These are phyloP conservation scores for Apantesis nais DNA, from an alignment of 2,888 invertebrate genomes.

Conservation along the genomic window DNA sequence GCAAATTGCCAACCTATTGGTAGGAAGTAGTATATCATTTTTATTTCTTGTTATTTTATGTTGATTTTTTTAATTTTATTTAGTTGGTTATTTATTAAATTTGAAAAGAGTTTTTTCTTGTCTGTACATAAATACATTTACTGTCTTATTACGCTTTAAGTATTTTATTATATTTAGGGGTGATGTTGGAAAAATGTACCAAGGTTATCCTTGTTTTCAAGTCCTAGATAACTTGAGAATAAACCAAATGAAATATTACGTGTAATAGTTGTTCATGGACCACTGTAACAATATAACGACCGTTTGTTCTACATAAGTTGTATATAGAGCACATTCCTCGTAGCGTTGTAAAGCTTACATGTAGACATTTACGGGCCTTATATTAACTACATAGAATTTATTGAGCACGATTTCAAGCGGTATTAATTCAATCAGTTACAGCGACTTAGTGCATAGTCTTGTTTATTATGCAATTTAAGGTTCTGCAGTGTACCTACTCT, in stretches of 20 bases:
- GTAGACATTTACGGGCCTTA: conserved; percentile 22
- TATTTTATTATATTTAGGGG: not conserved
- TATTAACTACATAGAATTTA: conserved; percentile 21
- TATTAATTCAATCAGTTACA: conserved; percentile 14
- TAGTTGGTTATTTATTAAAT: not conserved
- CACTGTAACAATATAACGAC: conserved; percentile 1
- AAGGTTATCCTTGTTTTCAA: not conserved
- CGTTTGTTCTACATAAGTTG: conserved; percentile 12
- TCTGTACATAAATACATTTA: too few species aligned
- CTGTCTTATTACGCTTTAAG: not conserved
- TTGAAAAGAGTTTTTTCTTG: not conserved
- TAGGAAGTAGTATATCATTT: conserved; percentile 26
- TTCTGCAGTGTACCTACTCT: not conserved
- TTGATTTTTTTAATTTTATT: not conserved
- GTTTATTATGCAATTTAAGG: conserved; percentile 6
- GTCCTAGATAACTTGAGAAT: not conserved
- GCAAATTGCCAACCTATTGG: conserved; percentile 41
- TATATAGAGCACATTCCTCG: conserved; percentile 18
- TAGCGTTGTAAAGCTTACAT: conserved; percentile 16
- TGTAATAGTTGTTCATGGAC: not conserved
- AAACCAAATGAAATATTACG: not conserved
- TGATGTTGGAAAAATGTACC: not conserved
- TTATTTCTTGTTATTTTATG: not conserved
- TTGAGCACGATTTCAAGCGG: conserved; percentile 15
- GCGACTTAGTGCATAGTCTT: conserved; percentile 6